Evolutionary conservation across 2,888 invertebrate species (phyloP).

Genomic region (Notocelia uddmanniana): DNA sequence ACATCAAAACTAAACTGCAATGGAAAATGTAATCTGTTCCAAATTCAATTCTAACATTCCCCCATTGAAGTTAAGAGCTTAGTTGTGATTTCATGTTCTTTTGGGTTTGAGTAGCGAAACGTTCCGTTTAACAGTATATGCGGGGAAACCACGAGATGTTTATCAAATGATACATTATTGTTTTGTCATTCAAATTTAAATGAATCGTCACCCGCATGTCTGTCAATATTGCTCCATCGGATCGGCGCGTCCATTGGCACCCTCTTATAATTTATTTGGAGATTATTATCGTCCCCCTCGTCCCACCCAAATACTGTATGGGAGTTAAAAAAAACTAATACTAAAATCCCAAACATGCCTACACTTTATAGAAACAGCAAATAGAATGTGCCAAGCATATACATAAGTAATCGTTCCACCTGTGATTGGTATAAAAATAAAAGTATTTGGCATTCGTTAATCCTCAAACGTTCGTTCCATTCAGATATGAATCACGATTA

Average conservation of each 20-base stretch:
- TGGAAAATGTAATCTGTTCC: background rate
- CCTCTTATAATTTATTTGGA: slow-evolving; percentile 56
- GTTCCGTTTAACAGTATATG: slow-evolving; percentile 50
- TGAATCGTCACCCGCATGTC: slow-evolving; percentile 73
- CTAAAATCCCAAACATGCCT: background rate
- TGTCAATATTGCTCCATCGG: slow-evolving; percentile 61
- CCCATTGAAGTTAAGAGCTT: background rate
- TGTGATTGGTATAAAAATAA: slow-evolving; percentile 48
- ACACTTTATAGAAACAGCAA: background rate
- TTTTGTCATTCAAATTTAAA: slow-evolving; percentile 64
- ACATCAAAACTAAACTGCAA: slow-evolving; percentile 10
- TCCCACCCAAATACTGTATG: slow-evolving; percentile 19
- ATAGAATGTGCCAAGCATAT: slow-evolving; percentile 11
- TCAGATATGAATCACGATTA: slow-evolving; percentile 84
- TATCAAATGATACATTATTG: slow-evolving; percentile 61
- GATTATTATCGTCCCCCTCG: slow-evolving; percentile 38
- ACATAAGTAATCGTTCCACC: slow-evolving; percentile 34
- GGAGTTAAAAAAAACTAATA: slow-evolving; percentile 15
- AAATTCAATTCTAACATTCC: background rate
- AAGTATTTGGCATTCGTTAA: slow-evolving; percentile 75
- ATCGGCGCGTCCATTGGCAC: slow-evolving; percentile 59
- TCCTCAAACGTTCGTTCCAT: slow-evolving; percentile 76
- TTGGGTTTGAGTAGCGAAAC: slow-evolving; percentile 19
- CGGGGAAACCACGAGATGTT: slow-evolving; percentile 58
- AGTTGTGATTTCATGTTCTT: slow-evolving; percentile 23